Evolutionary conservation across 2,888 invertebrate species (phyloP).

Genomic region (Torymus aiolomorphi): DNA sequence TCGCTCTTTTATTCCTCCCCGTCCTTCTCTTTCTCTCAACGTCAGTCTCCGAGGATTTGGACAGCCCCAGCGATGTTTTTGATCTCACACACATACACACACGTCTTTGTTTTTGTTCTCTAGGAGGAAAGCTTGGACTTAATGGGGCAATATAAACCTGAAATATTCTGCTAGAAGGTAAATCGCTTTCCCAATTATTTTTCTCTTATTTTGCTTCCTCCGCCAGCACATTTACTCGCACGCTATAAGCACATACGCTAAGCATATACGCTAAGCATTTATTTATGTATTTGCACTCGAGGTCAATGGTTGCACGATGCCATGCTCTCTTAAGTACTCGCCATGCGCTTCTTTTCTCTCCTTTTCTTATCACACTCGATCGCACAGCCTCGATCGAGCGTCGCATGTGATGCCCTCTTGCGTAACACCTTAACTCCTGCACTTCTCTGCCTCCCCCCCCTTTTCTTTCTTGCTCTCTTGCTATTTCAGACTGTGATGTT

Average conservation of each 20-base stretch:
- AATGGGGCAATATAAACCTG: slow-evolving; percentile 87
- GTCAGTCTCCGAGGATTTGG: not conserved
- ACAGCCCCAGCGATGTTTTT: not conserved
- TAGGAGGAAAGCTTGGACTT: slow-evolving; percentile 86
- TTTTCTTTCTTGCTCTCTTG: not conserved
- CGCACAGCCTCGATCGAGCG: not conserved
- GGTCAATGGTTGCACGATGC: too few relatives aligned
- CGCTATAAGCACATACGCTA: not conserved
- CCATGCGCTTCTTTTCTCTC: not conserved
- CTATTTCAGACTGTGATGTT: not conserved
- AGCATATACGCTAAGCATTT: not conserved
- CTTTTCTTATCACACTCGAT: not conserved
- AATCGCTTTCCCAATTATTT: slow-evolving; percentile 62
- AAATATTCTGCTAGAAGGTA: slow-evolving; percentile 87
- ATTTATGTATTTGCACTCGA: not conserved
- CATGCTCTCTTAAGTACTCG: not conserved
- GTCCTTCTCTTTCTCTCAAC: not conserved
- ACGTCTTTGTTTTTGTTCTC: slow-evolving; percentile 77
- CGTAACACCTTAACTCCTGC: slow-evolving; percentile 19
- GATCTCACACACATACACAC: slow-evolving; percentile 35
- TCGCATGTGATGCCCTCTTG: not conserved
- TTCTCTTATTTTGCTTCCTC: slow-evolving; percentile 12
- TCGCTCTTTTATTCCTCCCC: slow-evolving; percentile 50
- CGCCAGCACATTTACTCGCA: not conserved
- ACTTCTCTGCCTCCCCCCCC: not conserved